These are phyloP conservation scores for Mesaphorura yosii DNA, from an alignment of 1,140 invertebrate genomes.

Conservation along the genomic window DNA sequence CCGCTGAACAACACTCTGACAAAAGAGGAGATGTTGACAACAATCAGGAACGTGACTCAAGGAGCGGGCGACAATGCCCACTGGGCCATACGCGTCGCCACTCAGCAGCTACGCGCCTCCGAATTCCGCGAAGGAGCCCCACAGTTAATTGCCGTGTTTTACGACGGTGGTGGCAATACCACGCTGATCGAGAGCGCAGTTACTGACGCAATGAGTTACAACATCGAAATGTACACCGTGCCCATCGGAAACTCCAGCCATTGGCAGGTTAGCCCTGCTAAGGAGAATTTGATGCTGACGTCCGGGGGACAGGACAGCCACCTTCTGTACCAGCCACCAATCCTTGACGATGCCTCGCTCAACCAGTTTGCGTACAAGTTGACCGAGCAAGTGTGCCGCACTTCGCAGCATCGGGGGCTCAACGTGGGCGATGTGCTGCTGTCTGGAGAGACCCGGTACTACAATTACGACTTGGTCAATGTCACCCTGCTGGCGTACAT, in stretches of 20 bases:
- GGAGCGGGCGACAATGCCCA: background rate
- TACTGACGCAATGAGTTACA: no score
- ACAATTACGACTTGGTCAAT: background rate
- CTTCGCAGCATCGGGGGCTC: background rate
- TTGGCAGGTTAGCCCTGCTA: no score
- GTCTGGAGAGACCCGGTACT: background rate
- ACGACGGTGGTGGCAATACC: constrained; percentile 6
- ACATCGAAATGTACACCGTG: no score
- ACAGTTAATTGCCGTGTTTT: constrained; percentile 1
- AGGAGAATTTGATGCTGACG: no score
- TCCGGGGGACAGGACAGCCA: no score
- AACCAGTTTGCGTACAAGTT: background rate
- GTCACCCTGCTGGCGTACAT: background rate
- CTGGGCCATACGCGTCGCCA: background rate
- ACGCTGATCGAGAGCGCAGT: no score
- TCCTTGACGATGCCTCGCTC: background rate
- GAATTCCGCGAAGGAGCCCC: background rate
- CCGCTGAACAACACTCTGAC: background rate
- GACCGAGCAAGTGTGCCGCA: background rate
- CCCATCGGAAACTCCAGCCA: no score
- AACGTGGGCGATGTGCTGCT: background rate
- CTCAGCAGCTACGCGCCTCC: background rate
- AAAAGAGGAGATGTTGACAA: background rate
- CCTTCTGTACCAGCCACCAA: no score
- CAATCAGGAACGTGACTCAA: background rate